phyloP scores from a whole-genome alignment of 35 echinoderm and acorn worm genomes.

The Holothuria glaberrima region DNA sequence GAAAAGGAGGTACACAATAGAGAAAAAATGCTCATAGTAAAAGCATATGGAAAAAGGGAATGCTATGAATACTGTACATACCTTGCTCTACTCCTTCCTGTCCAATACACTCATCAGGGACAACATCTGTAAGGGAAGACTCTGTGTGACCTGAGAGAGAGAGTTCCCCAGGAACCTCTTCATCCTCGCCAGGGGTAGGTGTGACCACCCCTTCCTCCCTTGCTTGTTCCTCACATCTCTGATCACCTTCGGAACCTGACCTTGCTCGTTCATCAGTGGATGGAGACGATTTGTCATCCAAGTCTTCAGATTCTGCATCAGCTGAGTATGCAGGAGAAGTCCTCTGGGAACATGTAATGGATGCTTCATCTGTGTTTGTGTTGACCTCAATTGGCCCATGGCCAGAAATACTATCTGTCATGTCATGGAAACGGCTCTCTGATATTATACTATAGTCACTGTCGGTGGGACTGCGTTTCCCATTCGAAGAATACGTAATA shows the following conservation, averaged over 20 bases:
- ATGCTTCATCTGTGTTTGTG: slow-evolving; percentile 67
- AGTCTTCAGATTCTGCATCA: slow-evolving; percentile 93
- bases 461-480: slow-evolving; percentile 92
- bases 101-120: slow-evolving; percentile 48
- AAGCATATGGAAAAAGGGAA: not conserved
- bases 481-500: slow-evolving; percentile 88
- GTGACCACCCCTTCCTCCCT: slow-evolving; percentile 73
- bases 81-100: not conserved
- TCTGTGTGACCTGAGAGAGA: slow-evolving; percentile 40
- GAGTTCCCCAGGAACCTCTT: slow-evolving; percentile 13
- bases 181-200: slow-evolving; percentile 65
- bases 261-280: slow-evolving; percentile 62
- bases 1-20: not conserved
- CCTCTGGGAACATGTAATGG: slow-evolving; percentile 65
- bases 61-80: not conserved
- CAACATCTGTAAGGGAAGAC: slow-evolving; percentile 31
- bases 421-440: slow-evolving; percentile 86
- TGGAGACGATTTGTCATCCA: slow-evolving; percentile 78
- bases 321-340: slow-evolving; percentile 91
- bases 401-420: slow-evolving; percentile 68
- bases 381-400: slow-evolving; percentile 58
- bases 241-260: slow-evolving; percentile 64
- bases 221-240: not conserved
- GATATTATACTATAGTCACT: slow-evolving; percentile 99
- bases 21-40: not conserved